A percentile compares a stretch with the other conserved stretches of the same genome.
Conservation (phyloP, 2,113 vertebrate species). For the Sarotherodon lohbergeri region DNA sequence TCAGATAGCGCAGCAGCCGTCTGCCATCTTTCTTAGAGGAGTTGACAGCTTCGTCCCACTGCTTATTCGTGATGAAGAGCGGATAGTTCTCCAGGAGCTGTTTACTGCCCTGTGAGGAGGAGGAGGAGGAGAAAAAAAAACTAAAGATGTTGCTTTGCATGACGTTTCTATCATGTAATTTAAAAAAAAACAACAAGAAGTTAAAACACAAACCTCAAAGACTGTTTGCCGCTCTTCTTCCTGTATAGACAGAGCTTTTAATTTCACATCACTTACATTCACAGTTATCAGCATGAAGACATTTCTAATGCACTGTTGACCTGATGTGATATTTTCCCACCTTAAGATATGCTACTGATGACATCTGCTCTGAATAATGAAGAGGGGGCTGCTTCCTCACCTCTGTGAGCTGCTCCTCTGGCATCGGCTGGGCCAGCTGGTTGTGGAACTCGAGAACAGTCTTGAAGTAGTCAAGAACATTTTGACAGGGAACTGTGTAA, state of each 20-base stretch:
- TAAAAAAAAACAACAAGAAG: neutral
- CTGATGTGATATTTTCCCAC: neutral
- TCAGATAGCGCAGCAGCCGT: constrained; percentile 95
- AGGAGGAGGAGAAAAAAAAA: neutral
- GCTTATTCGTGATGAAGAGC: constrained; percentile 98
- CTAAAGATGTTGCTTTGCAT: neutral
- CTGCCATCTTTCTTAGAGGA: constrained; percentile 98
- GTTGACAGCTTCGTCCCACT: constrained; percentile 99
- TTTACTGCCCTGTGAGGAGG: constrained; percentile 86
- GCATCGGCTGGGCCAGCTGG: constrained; percentile 83
- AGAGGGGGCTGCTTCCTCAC: constrained; percentile 57
- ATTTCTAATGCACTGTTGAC: neutral
- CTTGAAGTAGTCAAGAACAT: constrained; percentile 94
- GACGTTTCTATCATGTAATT: neutral
- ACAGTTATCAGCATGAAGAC: neutral
- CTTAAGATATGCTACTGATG: neutral
- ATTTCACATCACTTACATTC: neutral
- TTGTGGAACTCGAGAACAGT: constrained; percentile 92
- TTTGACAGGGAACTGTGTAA: constrained; percentile 90
- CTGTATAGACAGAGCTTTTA: constrained; percentile 38
- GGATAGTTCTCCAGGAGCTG: constrained; percentile 98
- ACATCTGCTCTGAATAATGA: neutral
- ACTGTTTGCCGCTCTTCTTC: constrained; percentile 65
- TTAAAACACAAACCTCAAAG: constrained; percentile 61
- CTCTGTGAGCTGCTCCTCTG: constrained; percentile 88